These are phyloP conservation scores for Aplodontia rufa DNA, from an alignment of 2,113 vertebrate species.

Conservation along the genomic window DNA sequence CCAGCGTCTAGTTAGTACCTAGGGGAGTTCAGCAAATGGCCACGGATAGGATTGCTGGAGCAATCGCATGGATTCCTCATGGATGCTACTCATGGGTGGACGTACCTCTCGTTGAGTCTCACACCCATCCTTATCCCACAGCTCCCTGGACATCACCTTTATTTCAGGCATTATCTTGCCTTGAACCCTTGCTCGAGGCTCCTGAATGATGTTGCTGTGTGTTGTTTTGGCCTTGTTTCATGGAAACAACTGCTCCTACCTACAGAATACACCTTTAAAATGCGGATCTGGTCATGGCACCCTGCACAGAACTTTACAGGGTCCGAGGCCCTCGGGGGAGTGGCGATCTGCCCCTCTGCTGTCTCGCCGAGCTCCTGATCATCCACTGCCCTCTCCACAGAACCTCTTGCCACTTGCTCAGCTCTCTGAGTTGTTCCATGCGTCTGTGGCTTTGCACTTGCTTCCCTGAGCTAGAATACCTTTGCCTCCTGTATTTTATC, in stretches of 20 bases:
- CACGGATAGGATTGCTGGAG: background rate
- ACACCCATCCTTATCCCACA: background rate
- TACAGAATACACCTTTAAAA: too few species aligned
- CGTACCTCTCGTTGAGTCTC: background rate
- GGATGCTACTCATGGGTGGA: background rate
- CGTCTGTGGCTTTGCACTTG: background rate
- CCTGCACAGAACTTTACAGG: accelerated
- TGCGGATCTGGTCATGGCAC: background rate
- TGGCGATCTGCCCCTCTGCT: background rate
- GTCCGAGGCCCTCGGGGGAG: background rate
- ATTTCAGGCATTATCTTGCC: background rate
- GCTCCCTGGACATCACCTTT: too few species aligned
- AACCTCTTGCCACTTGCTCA: background rate
- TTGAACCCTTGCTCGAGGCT: background rate
- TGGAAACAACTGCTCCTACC: background rate
- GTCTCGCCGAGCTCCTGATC: accelerated
- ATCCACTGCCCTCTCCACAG: accelerated
- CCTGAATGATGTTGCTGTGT: background rate
- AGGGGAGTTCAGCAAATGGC: background rate
- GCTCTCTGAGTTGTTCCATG: background rate
- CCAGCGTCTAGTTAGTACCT: background rate
- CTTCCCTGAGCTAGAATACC: background rate
- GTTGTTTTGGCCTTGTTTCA: background rate
- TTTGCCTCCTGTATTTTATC: background rate
- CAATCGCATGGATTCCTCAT: background rate